These are phyloP conservation scores for Dermatemys mawii DNA, from an alignment of 2,113 vertebrate genomes.

Conservation along the genomic window DNA sequence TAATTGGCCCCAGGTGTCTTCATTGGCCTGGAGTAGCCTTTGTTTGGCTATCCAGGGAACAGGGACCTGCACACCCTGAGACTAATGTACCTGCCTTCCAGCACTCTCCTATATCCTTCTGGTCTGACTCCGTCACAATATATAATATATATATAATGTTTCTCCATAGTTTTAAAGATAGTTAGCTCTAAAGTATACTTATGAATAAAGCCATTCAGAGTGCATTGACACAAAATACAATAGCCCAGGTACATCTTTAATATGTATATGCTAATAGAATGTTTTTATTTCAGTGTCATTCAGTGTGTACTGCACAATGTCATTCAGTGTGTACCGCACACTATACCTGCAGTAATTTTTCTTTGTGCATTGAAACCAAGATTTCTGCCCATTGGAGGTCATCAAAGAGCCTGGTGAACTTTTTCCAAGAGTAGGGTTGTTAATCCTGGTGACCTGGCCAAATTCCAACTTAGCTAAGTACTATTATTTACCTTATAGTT, in stretches of 20 bases:
- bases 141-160: background rate
- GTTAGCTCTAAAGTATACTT: background rate
- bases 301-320: background rate
- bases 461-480: conserved; percentile 21
- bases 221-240: background rate
- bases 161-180: background rate
- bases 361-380: background rate
- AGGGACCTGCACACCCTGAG: too few relatives aligned
- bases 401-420: conserved; percentile 4
- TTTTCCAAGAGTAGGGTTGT: conserved; percentile 22
- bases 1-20: too few relatives aligned
- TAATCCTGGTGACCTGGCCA: conserved; percentile 44
- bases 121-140: too few relatives aligned
- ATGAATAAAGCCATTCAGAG: background rate
- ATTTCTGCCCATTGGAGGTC: background rate
- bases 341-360: background rate
- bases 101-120: too few relatives aligned
- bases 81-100: too few relatives aligned
- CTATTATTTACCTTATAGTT: conserved; percentile 50
- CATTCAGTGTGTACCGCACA: background rate
- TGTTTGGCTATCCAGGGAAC: too few relatives aligned
- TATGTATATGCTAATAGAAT: background rate
- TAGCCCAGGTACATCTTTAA: background rate
- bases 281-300: background rate
- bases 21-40: too few relatives aligned